A percentile compares a stretch with the other conserved stretches of the same genome.
Conservation (phyloP, 2,797 vertebrate genomes). For the Micropoecilia bifurca region DNA sequence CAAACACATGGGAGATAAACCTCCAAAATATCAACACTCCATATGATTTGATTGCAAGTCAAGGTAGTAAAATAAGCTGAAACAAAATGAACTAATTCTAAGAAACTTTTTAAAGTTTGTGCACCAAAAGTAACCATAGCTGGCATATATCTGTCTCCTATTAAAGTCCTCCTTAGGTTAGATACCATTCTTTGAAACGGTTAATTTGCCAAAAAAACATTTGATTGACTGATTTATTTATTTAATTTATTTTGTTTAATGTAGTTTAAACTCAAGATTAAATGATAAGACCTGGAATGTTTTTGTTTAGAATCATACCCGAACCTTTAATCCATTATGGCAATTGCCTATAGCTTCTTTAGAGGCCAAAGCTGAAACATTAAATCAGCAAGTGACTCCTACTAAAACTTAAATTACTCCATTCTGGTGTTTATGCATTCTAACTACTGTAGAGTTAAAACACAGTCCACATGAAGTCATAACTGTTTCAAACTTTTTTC, state of each 20-base stretch:
- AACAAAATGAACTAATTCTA: neutral
- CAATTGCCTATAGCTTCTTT: neutral
- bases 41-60: neutral
- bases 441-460: neutral
- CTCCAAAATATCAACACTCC: neutral
- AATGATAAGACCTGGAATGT: neutral
- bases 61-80: neutral
- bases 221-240: too few relatives aligned
- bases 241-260: too few relatives aligned
- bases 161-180: neutral
- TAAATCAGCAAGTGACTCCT: neutral
- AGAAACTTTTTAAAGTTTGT: neutral
- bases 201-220: neutral
- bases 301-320: neutral
- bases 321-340: neutral
- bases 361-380: neutral
- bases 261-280: neutral
- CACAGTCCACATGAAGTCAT: neutral
- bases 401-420: neutral
- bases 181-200: neutral
- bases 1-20: neutral
- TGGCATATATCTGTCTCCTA: neutral
- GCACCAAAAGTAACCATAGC: neutral
- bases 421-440: neutral
- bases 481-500: neutral